phyloP scores from a whole-genome alignment of 2,113 vertebrate species.

The Mellivora capensis region DNA sequence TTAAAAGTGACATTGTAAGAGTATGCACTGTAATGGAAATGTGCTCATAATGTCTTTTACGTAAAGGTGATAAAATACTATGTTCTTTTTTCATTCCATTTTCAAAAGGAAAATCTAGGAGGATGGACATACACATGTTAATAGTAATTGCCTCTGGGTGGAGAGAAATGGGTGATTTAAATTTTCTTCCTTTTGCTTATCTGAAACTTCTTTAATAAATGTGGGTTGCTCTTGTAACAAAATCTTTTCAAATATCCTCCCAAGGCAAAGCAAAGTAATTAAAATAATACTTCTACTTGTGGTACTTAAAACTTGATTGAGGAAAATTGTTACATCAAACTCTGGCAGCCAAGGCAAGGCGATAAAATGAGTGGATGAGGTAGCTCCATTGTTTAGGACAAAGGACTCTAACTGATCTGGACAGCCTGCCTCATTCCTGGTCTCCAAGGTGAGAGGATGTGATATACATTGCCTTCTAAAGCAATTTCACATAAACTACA shows the following conservation, averaged over 20 bases:
- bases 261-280: background rate
- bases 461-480: background rate
- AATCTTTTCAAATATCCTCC: background rate
- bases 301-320: background rate
- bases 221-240: background rate
- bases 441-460: background rate
- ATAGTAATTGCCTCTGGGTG: background rate
- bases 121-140: background rate
- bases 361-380: background rate
- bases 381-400: background rate
- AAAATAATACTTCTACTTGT: background rate
- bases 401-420: background rate
- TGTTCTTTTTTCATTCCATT: background rate
- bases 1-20: background rate
- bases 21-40: background rate
- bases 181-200: background rate
- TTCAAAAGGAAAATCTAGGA: background rate
- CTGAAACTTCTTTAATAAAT: background rate
- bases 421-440: background rate
- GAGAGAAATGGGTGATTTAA: background rate
- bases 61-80: background rate
- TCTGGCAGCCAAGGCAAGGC: background rate
- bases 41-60: background rate
- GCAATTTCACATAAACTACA: background rate
- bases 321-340: background rate